Evolutionary conservation across 1,140 invertebrate species (phyloP), one percentile per base, ranked within the genome.

Genomic region (Lasioglossum albipes): DNA sequence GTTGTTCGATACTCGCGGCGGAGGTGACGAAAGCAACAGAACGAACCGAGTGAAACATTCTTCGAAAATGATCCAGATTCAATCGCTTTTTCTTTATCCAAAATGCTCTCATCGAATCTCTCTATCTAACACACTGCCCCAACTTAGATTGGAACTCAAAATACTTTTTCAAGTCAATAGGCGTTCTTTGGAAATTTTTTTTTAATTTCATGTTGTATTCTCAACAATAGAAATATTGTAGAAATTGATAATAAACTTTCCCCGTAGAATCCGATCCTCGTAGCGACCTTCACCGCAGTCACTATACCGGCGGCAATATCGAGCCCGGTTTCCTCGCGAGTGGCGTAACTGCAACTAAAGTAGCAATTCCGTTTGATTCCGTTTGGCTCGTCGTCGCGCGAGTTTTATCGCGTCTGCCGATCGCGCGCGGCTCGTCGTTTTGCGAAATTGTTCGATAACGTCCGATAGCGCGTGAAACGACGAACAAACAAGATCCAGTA

Each of bases 381-480:
- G 27, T 27, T 27, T 27, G 42, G 59, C n/a, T 74, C 49, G 42
- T 74, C 27, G 20, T 42, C n/a, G 45, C 42, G 6, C 66, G 66
- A 49, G 66, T 74, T 76, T 76, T 45, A 68, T 76, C 74, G 20
- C 74, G 49, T 13, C 20, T 10, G 27, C 42, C 12, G 66, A 41
- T 41, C 41, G 65, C n/a, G 2, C 3, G 9, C 27, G 18, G 45
- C 45, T 3, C 22, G 22, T 59, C 65, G 74, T 76, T 68, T 59
- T 27, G 65, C 41, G 64, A 59, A 68, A 76, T 76, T 54, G 65
- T 68, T 76, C 49, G 65, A 68, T 67, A 68, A 68, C 22, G 36
- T 7, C n/a, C 52, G 12, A 45, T 27, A 42, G 13, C 41, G 20
- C 27, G 74, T 49, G 16, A 42, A 68, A 22, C 42, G n/a, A 18